Conservation (phyloP, 2,113 vertebrate genomes). For the Stegostoma tigrinum region DNA sequence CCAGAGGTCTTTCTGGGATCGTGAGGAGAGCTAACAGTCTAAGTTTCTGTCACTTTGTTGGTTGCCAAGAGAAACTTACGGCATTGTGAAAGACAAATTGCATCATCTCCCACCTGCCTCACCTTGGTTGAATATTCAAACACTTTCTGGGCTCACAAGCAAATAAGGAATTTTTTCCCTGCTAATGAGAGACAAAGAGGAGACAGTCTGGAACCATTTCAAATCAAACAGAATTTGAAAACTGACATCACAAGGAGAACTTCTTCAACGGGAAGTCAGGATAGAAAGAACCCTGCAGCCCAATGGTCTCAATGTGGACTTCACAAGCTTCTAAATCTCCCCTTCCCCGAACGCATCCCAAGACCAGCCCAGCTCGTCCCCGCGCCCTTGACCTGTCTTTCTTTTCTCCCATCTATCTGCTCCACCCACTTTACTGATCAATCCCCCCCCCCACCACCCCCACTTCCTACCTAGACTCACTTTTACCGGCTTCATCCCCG, state of each 20-base stretch:
- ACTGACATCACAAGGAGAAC: not conserved
- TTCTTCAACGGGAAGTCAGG: not conserved
- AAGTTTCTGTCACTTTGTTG: not conserved
- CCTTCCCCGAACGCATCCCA: too few relatives aligned
- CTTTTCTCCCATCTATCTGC: too few relatives aligned
- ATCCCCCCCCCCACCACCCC: too few relatives aligned
- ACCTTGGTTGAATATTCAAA: not conserved
- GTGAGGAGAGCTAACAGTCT: not conserved
- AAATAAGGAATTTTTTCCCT: not conserved
- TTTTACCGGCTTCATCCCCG: too few relatives aligned
- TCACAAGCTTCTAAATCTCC: too few relatives aligned
- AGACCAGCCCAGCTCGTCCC: too few relatives aligned
- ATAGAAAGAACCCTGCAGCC: not conserved
- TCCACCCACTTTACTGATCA: too few relatives aligned
- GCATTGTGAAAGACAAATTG: too few relatives aligned
- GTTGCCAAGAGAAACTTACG: not conserved
- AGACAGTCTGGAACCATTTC: not conserved
- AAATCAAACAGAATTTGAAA: not conserved
- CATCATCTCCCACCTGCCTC: not conserved
- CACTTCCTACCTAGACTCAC: too few relatives aligned
- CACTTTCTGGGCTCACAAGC: not conserved
- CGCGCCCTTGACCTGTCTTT: too few relatives aligned
- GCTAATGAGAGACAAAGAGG: not conserved
- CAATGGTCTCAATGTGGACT: too few relatives aligned
- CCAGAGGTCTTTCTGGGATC: not conserved